Percentiles rank a stretch among this genome's conserved stretches.
These are phyloP conservation scores for Cyanocitta stelleri DNA, from an alignment of 2,113 vertebrate species.

Conservation along the genomic window DNA sequence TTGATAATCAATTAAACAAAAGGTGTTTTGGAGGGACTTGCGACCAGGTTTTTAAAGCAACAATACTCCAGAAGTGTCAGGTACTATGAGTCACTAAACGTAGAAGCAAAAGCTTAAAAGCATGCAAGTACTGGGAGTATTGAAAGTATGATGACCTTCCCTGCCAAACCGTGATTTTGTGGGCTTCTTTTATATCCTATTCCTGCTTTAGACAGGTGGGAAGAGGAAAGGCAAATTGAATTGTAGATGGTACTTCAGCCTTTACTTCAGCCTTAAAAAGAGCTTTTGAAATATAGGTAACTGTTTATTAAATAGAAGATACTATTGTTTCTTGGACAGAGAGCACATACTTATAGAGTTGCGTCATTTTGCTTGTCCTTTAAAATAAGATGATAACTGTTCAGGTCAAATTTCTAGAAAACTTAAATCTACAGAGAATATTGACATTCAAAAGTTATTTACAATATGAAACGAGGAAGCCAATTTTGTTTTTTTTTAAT, in stretches of 20 bases:
- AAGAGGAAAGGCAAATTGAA: neutral
- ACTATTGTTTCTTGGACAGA: neutral
- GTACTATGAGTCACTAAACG: neutral
- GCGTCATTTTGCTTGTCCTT: neutral
- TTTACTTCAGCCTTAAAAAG: neutral
- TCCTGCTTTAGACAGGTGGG: neutral
- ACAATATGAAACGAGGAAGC: neutral
- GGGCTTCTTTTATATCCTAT: neutral
- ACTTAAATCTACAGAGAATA: neutral
- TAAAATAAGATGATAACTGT: neutral
- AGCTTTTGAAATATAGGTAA: neutral
- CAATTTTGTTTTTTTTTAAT: neutral
- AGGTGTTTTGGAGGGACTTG: neutral
- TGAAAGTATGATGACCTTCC: neutral
- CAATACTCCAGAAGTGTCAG: neutral
- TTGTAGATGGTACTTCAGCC: neutral
- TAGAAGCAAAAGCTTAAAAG: neutral
- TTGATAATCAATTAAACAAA: accelerated
- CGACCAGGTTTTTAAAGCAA: neutral
- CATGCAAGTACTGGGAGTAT: neutral
- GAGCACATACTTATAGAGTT: neutral
- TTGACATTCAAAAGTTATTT: neutral
- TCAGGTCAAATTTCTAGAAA: neutral
- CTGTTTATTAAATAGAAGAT: neutral
- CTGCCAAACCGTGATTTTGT: neutral